Evolutionary conservation across 1,140 invertebrate species (phyloP).

Genomic region (Zaprionus taronus): DNA sequence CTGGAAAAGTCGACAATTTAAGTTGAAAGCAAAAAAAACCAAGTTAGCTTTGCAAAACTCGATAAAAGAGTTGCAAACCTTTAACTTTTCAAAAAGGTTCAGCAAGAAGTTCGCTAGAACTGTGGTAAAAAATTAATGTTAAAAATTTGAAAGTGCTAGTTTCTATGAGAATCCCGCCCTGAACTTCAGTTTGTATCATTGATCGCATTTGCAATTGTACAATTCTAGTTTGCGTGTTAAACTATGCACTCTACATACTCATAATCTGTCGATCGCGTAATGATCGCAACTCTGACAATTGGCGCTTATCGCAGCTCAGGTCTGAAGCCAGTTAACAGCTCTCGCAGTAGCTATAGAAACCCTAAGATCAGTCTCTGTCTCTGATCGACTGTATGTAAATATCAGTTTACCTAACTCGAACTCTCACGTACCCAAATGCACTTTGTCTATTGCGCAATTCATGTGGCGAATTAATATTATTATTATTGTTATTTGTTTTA

Average conservation of each 20-base stretch:
- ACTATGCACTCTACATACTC: neutral
- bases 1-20: neutral
- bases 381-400: constrained; percentile 34
- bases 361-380: constrained; percentile 5
- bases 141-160: too few relatives aligned
- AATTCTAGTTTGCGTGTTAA: constrained; percentile 19
- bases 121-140: too few relatives aligned
- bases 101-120: neutral
- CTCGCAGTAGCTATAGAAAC: neutral
- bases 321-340: constrained; percentile 22
- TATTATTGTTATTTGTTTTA: neutral
- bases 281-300: constrained; percentile 4
- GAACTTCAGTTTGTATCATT: constrained; percentile 19
- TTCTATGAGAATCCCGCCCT: neutral
- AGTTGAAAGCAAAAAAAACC: neutral
- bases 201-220: constrained; percentile 3
- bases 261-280: constrained; percentile 26
- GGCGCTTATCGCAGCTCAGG: constrained; percentile 31
- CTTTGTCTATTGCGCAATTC: constrained; percentile 45
- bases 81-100: neutral
- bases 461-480: constrained; percentile 7
- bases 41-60: neutral
- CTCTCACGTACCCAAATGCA: constrained; percentile 39
- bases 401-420: constrained; percentile 49
- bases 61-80: neutral